Percentiles rank a stretch among this genome's conserved stretches.
These are phyloP conservation scores for Cryptus viduatorius DNA, from an alignment of 2,888 invertebrate genomes.

Conservation along the genomic window DNA sequence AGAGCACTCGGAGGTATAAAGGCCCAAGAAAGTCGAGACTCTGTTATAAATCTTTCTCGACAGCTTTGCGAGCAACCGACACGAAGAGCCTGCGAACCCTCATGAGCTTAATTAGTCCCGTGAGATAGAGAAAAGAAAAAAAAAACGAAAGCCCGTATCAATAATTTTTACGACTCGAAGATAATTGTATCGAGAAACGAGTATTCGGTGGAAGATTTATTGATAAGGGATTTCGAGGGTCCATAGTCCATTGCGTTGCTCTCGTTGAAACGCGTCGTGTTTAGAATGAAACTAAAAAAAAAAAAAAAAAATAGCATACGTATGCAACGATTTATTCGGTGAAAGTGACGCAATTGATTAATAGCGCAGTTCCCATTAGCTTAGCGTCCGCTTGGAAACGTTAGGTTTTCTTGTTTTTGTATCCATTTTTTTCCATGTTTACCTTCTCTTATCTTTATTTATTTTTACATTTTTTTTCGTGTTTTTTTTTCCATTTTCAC, in stretches of 20 bases:
- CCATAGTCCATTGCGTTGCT: slow-evolving; percentile 51
- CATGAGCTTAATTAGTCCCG: slow-evolving; percentile 66
- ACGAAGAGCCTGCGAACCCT: slow-evolving; percentile 49
- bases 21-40: slow-evolving; percentile 33
- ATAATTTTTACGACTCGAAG: slow-evolving; percentile 57
- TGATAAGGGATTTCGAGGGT: slow-evolving; percentile 45
- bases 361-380: slow-evolving; percentile 47
- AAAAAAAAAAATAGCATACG: neutral
- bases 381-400: slow-evolving; percentile 56
- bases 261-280: neutral
- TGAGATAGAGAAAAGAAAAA: slow-evolving; percentile 53
- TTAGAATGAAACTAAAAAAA: neutral
- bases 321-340: slow-evolving; percentile 19
- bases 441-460: slow-evolving; percentile 62
- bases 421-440: slow-evolving; percentile 55
- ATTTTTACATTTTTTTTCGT: slow-evolving; percentile 61
- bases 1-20: slow-evolving; percentile 66
- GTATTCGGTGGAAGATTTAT: slow-evolving; percentile 47
- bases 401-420: slow-evolving; percentile 51
- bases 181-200: slow-evolving; percentile 40
- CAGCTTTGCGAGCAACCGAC: slow-evolving; percentile 45
- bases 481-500: slow-evolving; percentile 74
- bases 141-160: slow-evolving; percentile 50
- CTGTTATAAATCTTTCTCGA: slow-evolving; percentile 64
- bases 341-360: slow-evolving; percentile 49